Percentiles rank a stretch among this genome's conserved stretches.
These are phyloP conservation scores for Taphrorychus bicolor DNA, from an alignment of 2,888 invertebrate genomes.

Conservation along the genomic window DNA sequence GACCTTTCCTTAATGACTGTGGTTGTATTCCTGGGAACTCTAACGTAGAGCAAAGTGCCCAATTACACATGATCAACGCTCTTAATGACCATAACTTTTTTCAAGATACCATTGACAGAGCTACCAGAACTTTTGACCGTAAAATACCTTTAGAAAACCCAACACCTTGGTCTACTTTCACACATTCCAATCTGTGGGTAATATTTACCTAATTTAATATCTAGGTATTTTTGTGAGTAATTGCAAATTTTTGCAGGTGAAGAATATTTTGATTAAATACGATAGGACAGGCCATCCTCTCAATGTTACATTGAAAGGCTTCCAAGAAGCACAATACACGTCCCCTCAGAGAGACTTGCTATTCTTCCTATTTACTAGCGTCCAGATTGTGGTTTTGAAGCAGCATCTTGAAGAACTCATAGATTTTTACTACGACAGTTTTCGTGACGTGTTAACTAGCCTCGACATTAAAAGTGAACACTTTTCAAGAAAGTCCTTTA, in stretches of 20 bases:
- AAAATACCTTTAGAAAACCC: background rate
- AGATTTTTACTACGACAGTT: slow-evolving; percentile 36
- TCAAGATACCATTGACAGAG: slow-evolving; percentile 11
- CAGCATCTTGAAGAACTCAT: slow-evolving; percentile 39
- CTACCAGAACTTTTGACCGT: slow-evolving; percentile 18
- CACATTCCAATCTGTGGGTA: slow-evolving; percentile 65
- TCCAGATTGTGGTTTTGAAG: slow-evolving; percentile 34
- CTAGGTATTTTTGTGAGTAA: too few species aligned
- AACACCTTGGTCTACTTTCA: slow-evolving; percentile 63
- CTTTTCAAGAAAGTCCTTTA: slow-evolving; percentile 23
- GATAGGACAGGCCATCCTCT: slow-evolving; percentile 36
- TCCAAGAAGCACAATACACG: slow-evolving; percentile 45
- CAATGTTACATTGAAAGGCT: slow-evolving; percentile 48
- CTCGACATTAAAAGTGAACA: slow-evolving; percentile 17
- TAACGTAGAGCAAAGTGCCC: slow-evolving; percentile 5
- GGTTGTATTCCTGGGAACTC: background rate
- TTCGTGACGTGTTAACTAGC: slow-evolving; percentile 24
- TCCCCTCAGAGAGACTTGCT: slow-evolving; percentile 47
- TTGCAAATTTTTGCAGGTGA: slow-evolving; percentile 56
- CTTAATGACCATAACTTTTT: slow-evolving; percentile 16
- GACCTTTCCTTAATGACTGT: slow-evolving; percentile 4
- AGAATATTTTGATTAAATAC: slow-evolving; percentile 64
- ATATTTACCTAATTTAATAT: background rate
- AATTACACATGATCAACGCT: slow-evolving; percentile 11
- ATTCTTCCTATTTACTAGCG: slow-evolving; percentile 50